A percentile compares a stretch with the other conserved stretches of the same genome.
Conservation (phyloP, 2,797 vertebrate genomes). For the Sebastolobus altivelis region DNA sequence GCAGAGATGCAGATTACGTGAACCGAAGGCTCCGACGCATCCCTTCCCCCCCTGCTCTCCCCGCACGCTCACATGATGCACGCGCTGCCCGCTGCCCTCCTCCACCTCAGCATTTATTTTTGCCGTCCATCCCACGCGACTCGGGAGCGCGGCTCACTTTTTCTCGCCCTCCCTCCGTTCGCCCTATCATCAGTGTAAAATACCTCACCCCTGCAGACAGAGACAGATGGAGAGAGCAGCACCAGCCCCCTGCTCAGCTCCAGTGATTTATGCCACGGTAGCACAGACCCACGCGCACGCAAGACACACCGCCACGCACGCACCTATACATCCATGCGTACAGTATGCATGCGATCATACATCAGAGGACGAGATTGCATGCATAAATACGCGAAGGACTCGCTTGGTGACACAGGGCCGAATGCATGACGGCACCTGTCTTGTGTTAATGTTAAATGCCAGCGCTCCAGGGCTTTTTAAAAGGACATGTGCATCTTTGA, state of each 20-base stretch:
- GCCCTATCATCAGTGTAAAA: slow-evolving; percentile 77
- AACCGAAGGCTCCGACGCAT: slow-evolving; percentile 51
- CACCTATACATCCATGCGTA: slow-evolving; percentile 37
- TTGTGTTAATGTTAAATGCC: slow-evolving; percentile 74
- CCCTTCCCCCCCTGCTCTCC: slow-evolving; percentile 28
- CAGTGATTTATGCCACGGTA: slow-evolving; percentile 77
- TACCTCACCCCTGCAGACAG: slow-evolving; percentile 81
- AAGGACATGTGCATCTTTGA: slow-evolving; percentile 75
- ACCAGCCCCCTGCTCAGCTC: slow-evolving; percentile 71
- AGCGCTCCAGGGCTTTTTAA: slow-evolving; percentile 65
- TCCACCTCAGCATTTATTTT: slow-evolving; percentile 64
- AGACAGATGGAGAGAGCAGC: slow-evolving; percentile 82
- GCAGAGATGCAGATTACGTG: slow-evolving; percentile 69
- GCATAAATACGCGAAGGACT: slow-evolving; percentile 65
- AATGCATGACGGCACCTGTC: slow-evolving; percentile 72
- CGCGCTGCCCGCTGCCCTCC: slow-evolving; percentile 46
- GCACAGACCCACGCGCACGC: slow-evolving; percentile 33
- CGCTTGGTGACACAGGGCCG: slow-evolving; percentile 64
- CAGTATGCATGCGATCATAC: slow-evolving; percentile 62
- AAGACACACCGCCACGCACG: slow-evolving; percentile 30
- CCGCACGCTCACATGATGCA: slow-evolving; percentile 47
- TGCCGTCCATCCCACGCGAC: slow-evolving; percentile 59
- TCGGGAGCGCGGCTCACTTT: slow-evolving; percentile 63
- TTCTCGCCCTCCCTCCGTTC: slow-evolving; percentile 62
- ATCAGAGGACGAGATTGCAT: slow-evolving; percentile 60